Base-by-base conservation (phyloP, 2,113 vertebrate species). In the Halcyon malimbica region DNA sequence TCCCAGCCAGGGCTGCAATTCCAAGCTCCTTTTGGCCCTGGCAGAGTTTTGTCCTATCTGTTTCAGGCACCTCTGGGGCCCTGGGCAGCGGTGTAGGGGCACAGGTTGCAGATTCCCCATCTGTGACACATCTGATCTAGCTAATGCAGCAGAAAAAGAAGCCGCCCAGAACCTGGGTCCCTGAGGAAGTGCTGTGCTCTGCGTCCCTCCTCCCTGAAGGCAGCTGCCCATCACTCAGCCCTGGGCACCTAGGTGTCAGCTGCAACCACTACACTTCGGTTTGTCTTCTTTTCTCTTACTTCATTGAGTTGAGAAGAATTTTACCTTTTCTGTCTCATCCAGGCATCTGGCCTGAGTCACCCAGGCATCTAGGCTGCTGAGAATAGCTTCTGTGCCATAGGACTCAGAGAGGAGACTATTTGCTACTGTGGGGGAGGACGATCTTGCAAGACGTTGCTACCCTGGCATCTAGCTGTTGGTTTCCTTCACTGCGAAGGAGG, bases 31-130 rank as follows among this genome's bases (percentile, higher is more conserved):
- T 74, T 33, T 12, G 8, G 8, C 39, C 31, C 24, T 0, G 0
- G 7, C 29, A 37, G 63, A 19, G 18, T 29, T 87, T 92, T 64
- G 35, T 84, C 53, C 84, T 77, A 82, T 94, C 83, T 94, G 91
- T 89, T 95, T 48, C 81, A 65, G 25, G 26, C 0, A 0, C 35
- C 62, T 65, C 24, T 57, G 51, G 79, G 79, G 42, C 73, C 71
- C 25, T 0, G 0, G 46, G 75, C 89, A 67, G n/a, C 2, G 0
- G 10, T 54, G 17, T 5, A 0, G 29, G 39, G 24, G 16, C 42
- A n/a, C 23, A 50, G 68, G 46, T 78, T 70, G 54, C 46, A 41
- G 68, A 74, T 39, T 91, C 26, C 50, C 69, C 92, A 95, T 96
- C 83, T 95, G 81, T 75, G 71, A 51, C 79, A 63, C 79, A 67